Conservation (phyloP, 2,888 invertebrate genomes). For the Caenorhabditis sp. region DNA sequence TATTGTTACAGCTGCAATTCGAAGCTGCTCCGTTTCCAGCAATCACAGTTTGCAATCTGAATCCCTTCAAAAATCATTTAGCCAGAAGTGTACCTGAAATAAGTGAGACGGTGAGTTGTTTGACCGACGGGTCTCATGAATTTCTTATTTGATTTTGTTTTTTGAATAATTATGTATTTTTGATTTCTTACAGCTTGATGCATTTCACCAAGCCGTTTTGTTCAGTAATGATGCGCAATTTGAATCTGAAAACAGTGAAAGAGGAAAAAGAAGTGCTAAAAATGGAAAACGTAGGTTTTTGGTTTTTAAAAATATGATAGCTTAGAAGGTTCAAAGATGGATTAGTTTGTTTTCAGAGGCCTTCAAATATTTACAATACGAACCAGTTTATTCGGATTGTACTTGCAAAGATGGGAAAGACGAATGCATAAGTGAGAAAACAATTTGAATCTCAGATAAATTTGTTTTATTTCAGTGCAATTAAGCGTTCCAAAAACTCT, state of each 20-base stretch:
- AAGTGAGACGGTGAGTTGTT: conserved; percentile 58
- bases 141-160: conserved; percentile 5
- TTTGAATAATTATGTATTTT: conserved; percentile 2
- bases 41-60: conserved; percentile 68
- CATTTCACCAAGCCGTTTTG: conserved; percentile 68
- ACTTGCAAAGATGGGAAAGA: conserved; percentile 47
- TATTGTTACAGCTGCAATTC: conserved; percentile 67
- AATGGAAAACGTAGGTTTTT: conserved; percentile 13
- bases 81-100: conserved; percentile 66
- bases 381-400: conserved; percentile 67
- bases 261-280: conserved; percentile 25
- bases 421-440: conserved; percentile 47
- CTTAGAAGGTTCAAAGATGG: conserved; percentile 15
- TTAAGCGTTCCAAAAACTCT: conserved; percentile 48
- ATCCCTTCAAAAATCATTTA: conserved; percentile 67
- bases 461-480: conserved; percentile 17
- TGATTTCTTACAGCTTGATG: conserved; percentile 57
- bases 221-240: conserved; percentile 64
- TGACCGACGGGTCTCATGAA: neutral
- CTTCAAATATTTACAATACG: conserved; percentile 66
- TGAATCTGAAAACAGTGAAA: conserved; percentile 18
- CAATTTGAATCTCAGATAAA: neutral
- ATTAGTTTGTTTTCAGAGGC: conserved; percentile 45
- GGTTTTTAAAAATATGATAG: conserved; percentile 13
- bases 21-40: conserved; percentile 66